Conservation (phyloP, 2,888 invertebrate species). For the Sympetrum striolatum region DNA sequence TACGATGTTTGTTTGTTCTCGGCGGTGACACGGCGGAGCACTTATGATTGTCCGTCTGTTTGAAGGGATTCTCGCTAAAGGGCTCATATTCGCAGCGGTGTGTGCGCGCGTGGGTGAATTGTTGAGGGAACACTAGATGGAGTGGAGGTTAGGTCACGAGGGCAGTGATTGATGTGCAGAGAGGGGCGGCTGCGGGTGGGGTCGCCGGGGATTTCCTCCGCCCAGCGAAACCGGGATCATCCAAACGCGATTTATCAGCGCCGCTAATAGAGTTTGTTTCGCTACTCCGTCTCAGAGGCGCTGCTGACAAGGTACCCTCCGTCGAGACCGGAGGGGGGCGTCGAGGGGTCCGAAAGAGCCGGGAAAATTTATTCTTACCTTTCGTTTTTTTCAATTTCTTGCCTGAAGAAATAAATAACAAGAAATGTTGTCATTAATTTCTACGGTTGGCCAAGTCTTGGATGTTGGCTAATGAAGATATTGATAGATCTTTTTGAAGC, state of each 20-base stretch:
- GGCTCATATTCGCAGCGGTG: neutral
- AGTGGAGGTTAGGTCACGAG: neutral
- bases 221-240: neutral
- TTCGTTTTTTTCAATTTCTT: no score
- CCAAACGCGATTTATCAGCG: conserved; percentile 29
- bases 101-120: neutral
- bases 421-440: no score
- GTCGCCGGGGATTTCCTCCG: conserved; percentile 21
- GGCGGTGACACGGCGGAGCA: conserved; percentile 14
- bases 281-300: neutral
- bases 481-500: no score
- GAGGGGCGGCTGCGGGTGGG: neutral
- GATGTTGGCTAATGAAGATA: no score
- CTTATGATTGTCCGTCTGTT: conserved; percentile 12
- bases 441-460: no score
- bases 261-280: conserved; percentile 36
- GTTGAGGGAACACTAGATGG: neutral
- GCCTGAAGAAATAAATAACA: no score
- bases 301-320: neutral
- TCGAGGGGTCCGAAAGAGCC: no score
- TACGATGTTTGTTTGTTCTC: conserved; percentile 12
- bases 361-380: neutral
- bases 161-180: neutral
- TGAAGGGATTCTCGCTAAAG: neutral
- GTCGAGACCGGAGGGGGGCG: neutral